Evolutionary conservation across 2,797 vertebrate genomes (phyloP).

Genomic region (Thripadectes ignobilis): DNA sequence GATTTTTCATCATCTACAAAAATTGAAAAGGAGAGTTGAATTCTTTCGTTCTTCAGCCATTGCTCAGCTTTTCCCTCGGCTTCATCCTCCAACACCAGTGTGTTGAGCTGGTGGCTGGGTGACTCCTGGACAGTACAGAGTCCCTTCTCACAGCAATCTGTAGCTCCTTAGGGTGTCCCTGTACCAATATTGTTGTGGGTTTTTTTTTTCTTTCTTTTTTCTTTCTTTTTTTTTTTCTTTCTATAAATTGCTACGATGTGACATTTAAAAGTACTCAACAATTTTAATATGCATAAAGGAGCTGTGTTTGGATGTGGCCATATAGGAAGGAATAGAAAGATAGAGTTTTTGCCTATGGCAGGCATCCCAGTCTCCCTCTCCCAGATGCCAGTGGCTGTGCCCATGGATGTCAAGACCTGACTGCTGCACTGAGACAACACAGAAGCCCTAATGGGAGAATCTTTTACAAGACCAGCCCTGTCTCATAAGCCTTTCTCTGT

Average conservation of each 20-base stretch:
- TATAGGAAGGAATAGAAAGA: not conserved
- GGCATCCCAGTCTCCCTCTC: not conserved
- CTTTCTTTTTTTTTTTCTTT: not conserved
- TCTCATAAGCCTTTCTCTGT: not conserved
- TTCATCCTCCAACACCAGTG: not conserved
- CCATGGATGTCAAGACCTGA: not conserved
- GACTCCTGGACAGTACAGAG: not conserved
- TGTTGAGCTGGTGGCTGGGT: not conserved
- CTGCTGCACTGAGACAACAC: not conserved
- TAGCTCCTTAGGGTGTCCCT: not conserved
- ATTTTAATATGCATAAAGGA: fast-evolving
- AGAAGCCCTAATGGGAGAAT: not conserved
- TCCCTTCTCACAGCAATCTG: not conserved
- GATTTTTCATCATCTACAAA: not conserved
- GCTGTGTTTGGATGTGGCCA: not conserved
- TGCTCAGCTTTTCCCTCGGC: not conserved
- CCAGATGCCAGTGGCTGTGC: not conserved
- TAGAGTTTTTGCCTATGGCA: not conserved
- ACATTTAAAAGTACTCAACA: not conserved
- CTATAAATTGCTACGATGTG: not conserved
- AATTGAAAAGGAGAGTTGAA: not conserved
- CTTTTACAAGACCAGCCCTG: not conserved
- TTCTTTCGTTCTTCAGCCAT: not conserved
- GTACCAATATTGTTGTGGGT: not conserved
- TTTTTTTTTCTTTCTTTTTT: not conserved